Conservation (phyloP, 2,797 vertebrate species). For the Lacerta agilis region DNA sequence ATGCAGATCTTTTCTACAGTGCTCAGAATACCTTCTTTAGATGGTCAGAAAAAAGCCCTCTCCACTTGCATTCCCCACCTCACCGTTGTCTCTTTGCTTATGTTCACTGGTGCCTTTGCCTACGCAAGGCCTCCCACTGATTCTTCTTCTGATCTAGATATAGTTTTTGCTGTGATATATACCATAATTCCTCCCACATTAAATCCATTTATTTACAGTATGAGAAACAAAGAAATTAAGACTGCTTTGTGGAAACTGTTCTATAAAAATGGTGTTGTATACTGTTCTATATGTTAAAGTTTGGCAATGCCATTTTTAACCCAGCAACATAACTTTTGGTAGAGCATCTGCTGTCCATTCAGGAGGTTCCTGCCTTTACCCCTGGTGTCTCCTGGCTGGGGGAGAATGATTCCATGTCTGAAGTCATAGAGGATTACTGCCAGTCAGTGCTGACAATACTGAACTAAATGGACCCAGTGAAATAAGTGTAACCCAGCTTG, state of each 20-base stretch:
- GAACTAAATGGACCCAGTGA: too few species aligned
- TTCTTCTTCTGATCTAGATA: not conserved
- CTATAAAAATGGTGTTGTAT: not conserved
- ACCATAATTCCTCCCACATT: not conserved
- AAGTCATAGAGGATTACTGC: too few species aligned
- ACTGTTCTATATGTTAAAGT: not conserved
- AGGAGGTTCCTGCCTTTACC: too few species aligned
- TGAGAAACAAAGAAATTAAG: not conserved
- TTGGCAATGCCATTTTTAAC: not conserved
- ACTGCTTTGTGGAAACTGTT: not conserved
- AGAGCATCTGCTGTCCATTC: too few species aligned
- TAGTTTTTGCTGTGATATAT: not conserved
- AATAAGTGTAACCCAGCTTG: too few species aligned
- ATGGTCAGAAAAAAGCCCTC: not conserved
- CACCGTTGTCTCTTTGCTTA: not conserved
- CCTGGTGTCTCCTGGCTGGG: too few species aligned
- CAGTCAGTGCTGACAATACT: too few species aligned
- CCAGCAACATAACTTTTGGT: not conserved
- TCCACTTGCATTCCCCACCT: slow-evolving; percentile 9
- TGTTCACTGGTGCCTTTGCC: not conserved
- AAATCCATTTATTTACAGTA: not conserved
- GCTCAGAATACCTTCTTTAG: not conserved
- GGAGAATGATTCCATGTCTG: too few species aligned
- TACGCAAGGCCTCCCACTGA: not conserved
- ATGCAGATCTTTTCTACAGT: not conserved